These are phyloP conservation scores for Pangasius mekongensis DNA, from an alignment of 2,797 vertebrate species.

Conservation along the genomic window DNA sequence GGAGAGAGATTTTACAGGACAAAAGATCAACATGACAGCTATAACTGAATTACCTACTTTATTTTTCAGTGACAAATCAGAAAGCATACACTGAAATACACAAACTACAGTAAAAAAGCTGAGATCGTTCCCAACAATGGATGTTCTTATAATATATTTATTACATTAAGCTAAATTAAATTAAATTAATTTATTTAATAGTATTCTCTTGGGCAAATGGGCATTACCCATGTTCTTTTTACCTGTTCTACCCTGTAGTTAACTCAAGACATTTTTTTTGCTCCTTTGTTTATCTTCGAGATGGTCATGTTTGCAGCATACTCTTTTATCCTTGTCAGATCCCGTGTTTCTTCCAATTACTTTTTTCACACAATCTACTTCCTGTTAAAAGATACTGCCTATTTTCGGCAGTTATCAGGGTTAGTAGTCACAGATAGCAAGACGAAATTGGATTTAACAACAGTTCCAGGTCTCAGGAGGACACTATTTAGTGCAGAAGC, in stretches of 20 bases:
- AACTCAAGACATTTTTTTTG: background rate
- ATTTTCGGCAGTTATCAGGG: constrained; percentile 17
- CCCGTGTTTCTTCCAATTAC: constrained; percentile 28
- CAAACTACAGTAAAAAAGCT: background rate
- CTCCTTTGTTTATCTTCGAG: background rate
- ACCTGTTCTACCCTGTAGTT: background rate
- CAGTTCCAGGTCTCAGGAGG: constrained; percentile 13
- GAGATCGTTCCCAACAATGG: background rate
- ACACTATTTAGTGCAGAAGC: constrained; percentile 23
- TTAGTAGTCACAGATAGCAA: constrained; percentile 25
- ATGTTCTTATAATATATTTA: background rate
- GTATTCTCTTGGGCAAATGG: background rate
- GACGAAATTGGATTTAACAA: constrained; percentile 27
- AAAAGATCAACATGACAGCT: background rate
- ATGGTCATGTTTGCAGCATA: background rate
- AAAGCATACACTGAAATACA: background rate
- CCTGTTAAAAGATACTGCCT: background rate
- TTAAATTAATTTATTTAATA: background rate
- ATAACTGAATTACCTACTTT: background rate
- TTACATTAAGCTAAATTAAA: background rate
- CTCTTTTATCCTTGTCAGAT: constrained; percentile 12
- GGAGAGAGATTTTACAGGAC: background rate
- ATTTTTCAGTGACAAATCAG: background rate
- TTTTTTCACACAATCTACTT: constrained; percentile 5
- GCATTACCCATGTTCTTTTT: background rate